Conservation (phyloP, 2,888 invertebrate species). For the Temnothorax ravouxi region DNA sequence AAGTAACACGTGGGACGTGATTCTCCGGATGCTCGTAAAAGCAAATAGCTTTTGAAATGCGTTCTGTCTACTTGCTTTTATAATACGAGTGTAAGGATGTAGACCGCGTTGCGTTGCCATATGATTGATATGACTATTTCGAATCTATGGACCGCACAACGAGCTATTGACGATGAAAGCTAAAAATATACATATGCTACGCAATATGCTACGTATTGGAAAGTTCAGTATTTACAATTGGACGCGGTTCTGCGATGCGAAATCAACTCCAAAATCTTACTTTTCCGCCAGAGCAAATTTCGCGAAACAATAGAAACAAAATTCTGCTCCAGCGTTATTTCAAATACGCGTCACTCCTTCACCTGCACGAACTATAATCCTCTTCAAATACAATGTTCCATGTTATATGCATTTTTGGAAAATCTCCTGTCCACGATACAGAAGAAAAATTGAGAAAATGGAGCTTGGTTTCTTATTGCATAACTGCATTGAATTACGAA, state of each 20-base stretch:
- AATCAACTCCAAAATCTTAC: too few relatives aligned
- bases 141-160: neutral
- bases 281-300: too few relatives aligned
- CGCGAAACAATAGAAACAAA: too few relatives aligned
- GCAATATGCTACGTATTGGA: neutral
- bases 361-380: too few relatives aligned
- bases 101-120: constrained; percentile 1
- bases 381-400: too few relatives aligned
- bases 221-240: constrained; percentile 1
- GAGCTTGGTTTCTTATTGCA: too few relatives aligned
- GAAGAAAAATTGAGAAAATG: too few relatives aligned
- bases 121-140: constrained; percentile 5
- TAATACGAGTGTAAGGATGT: constrained; percentile 3
- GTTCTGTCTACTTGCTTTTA: constrained; percentile 13
- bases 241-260: too few relatives aligned
- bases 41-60: constrained; percentile 41
- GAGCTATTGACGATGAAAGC: neutral
- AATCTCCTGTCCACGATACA: too few relatives aligned
- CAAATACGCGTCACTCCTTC: too few relatives aligned
- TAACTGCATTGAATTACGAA: neutral
- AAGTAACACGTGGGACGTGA: constrained; percentile 29
- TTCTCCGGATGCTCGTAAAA: constrained; percentile 30
- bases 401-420: too few relatives aligned
- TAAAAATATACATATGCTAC: constrained; percentile 5
- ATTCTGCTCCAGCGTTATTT: too few relatives aligned